These are phyloP conservation scores for Erythrolamprus reginae DNA, from an alignment of 2,113 vertebrate genomes.

Conservation along the genomic window DNA sequence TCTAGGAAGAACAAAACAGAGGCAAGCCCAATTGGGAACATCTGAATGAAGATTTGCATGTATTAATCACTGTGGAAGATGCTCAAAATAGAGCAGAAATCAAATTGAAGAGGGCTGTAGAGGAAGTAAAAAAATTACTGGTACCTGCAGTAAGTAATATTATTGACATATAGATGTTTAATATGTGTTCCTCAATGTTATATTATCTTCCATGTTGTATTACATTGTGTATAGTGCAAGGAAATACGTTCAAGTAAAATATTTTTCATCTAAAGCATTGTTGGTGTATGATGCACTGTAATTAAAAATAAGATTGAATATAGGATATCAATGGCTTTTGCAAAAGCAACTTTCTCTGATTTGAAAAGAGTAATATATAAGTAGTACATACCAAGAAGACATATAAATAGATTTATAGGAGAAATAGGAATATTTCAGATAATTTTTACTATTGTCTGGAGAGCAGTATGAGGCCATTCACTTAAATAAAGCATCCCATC, in stretches of 20 bases:
- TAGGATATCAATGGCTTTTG: background rate
- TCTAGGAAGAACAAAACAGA: constrained; percentile 93
- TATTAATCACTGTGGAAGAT: constrained; percentile 95
- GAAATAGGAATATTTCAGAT: background rate
- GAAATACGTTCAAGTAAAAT: background rate
- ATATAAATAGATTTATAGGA: background rate
- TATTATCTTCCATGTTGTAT: background rate
- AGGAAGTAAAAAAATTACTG: constrained; percentile 91
- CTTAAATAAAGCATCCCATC: background rate
- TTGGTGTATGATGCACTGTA: background rate
- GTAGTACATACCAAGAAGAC: background rate
- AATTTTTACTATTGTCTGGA: background rate
- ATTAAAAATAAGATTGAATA: background rate
- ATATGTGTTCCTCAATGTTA: background rate
- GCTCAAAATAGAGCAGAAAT: constrained; percentile 95
- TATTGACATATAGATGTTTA: constrained; percentile 12
- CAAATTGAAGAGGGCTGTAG: constrained; percentile 91
- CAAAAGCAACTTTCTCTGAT: background rate
- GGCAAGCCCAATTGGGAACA: constrained; percentile 98
- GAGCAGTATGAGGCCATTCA: background rate
- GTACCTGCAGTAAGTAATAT: constrained; percentile 88
- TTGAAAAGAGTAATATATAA: background rate
- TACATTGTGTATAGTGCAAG: background rate
- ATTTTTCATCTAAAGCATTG: background rate
- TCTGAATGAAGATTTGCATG: constrained; percentile 94